Evolutionary conservation across 2,888 invertebrate genomes (phyloP), one percentile per base, ranked within the genome.

Genomic region (Drosophila basisetae): DNA sequence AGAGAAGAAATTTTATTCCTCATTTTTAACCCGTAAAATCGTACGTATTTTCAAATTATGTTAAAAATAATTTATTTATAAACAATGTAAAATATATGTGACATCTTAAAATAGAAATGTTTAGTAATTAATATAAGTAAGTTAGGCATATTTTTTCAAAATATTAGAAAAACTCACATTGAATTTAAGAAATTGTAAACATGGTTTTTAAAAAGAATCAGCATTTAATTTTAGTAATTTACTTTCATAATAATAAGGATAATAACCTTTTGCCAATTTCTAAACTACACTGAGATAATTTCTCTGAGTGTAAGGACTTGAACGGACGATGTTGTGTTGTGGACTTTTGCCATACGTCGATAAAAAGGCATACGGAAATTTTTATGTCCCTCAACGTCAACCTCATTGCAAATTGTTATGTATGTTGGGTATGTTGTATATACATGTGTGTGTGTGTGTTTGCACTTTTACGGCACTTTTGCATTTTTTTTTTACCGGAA

Each of bases 361-460:
- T 88, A 84, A 68, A 76, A 82, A 70, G 78, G 73, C 78, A 78
- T 80, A 90, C 82, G 84, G 88, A 86, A 89, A 86, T 91, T 90
- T 90, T 80, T 84, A 91, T 86, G 91, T 91, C 84, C 89, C 82
- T 86, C 83, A 87, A 80, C 90, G 79, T 82, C 84, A 83, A 83
- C 83, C 86, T 80, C 75, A 89, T 89, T 89, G 86, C 82, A 90
- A 83, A 77, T 80, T 83, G 80, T 82, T 80, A 69, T 79, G 78
- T 81, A 68, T 60, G 65, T 65, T 28, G 58, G 16, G 41, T 30
- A 43, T 43, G 22, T 43, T 22, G 22, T 54, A 18, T 50, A 53
- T 56, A 49, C 60, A 55, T 59, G 58, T 54, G 37, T 68, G 56
- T 35, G 41, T 50, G 58, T 53, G 53, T 73, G 55, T 49, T 60